A percentile compares a stretch with the other conserved stretches of the same genome.
phyloP scores from a whole-genome alignment of 2,113 vertebrate genomes.

The Silurus meridionalis region DNA sequence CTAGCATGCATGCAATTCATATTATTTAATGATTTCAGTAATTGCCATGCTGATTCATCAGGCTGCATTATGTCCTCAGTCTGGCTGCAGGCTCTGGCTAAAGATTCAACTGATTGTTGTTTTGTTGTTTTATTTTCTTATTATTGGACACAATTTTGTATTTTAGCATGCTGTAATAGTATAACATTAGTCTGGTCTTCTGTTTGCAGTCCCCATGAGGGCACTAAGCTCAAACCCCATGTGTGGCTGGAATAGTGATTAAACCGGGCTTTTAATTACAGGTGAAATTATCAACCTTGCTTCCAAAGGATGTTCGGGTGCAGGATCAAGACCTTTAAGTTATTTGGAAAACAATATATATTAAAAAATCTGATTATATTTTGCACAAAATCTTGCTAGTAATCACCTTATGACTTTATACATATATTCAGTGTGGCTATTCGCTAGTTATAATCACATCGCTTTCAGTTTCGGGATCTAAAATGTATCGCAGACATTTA shows the following conservation, averaged over 20 bases:
- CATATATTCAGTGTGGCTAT: neutral
- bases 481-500: neutral
- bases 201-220: conserved; percentile 42
- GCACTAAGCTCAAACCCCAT: conserved; percentile 34
- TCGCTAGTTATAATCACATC: neutral
- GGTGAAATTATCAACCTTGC: conserved; percentile 15
- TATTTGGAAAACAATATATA: neutral
- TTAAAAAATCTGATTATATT: neutral
- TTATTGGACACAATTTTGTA: neutral
- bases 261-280: conserved; percentile 50
- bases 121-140: neutral
- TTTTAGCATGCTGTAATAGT: conserved; percentile 7
- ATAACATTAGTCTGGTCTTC: conserved; percentile 13
- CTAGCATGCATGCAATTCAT: conserved; percentile 23
- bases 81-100: neutral
- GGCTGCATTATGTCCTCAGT: conserved; percentile 7
- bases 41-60: conserved; percentile 24
- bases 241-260: conserved; percentile 44
- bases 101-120: neutral
- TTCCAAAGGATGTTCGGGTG: conserved; percentile 10
- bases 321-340: neutral
- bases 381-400: neutral
- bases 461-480: neutral
- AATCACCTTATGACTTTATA: conserved; percentile 1
- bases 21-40: conserved; percentile 13